Conservation (phyloP, 2,113 vertebrate species). For the Mixornis gularis region DNA sequence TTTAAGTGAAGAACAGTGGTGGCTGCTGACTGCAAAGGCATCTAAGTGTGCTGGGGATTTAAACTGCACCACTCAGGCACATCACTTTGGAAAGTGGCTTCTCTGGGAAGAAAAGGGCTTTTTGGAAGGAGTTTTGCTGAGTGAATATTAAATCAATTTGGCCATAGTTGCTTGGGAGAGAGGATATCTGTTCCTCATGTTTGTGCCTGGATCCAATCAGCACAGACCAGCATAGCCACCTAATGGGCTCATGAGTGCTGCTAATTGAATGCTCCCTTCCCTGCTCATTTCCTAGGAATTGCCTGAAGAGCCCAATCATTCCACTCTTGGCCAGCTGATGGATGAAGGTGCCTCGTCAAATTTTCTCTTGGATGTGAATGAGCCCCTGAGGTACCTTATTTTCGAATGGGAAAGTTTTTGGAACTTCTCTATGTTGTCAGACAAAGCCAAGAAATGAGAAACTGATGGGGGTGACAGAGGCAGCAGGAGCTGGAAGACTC, state of each 20-base stretch:
- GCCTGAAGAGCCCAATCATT: background rate
- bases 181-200: background rate
- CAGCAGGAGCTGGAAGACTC: background rate
- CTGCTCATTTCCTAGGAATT: background rate
- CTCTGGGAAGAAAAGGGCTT: background rate
- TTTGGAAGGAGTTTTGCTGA: background rate
- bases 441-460: background rate
- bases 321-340: background rate
- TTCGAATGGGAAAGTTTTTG: background rate
- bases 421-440: background rate
- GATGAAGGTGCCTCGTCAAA: background rate
- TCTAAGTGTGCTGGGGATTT: background rate
- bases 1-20: background rate
- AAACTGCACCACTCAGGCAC: background rate
- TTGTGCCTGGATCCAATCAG: background rate
- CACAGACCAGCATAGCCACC: background rate
- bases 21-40: constrained; percentile 15
- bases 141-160: constrained; percentile 2
- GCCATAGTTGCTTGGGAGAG: background rate
- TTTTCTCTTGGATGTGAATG: constrained; percentile 13
- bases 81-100: background rate
- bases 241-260: background rate
- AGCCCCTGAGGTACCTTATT: background rate
- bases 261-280: constrained; percentile 6
- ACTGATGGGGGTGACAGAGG: background rate